Evolutionary conservation across 2,113 vertebrate species (phyloP).

Genomic region (Osmerus mordax): DNA sequence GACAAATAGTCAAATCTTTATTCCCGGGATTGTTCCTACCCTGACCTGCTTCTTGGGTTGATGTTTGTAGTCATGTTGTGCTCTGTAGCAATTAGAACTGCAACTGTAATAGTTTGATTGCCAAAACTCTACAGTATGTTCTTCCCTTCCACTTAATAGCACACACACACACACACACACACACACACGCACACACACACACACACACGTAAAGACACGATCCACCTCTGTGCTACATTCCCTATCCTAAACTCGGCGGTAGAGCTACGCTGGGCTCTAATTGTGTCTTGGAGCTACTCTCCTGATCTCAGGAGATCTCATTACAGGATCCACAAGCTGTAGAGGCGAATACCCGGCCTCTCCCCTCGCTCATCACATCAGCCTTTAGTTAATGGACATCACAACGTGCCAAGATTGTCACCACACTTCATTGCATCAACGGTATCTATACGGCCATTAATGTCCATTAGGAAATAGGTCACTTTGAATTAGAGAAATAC

Average conservation of each 20-base stretch:
- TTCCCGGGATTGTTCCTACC: no score
- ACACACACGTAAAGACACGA: neutral
- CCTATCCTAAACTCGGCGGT: slow-evolving; percentile 45
- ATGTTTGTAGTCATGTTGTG: no score
- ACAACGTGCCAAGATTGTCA: slow-evolving; percentile 48
- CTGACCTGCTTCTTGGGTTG: no score
- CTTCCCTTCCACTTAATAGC: neutral
- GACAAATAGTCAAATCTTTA: no score
- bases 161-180: neutral
- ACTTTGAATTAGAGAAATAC: no score
- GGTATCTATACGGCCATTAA: slow-evolving; percentile 53
- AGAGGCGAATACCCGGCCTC: slow-evolving; percentile 47
- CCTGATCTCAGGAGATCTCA: slow-evolving; percentile 72
- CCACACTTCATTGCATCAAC: slow-evolving; percentile 39
- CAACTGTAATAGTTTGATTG: neutral
- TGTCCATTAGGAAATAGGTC: slow-evolving; percentile 54
- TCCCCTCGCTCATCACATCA: slow-evolving; percentile 52
- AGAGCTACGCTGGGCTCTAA: slow-evolving; percentile 57
- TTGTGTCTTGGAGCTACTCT: slow-evolving; percentile 69
- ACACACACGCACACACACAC: neutral
- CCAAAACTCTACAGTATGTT: neutral
- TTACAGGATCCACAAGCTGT: slow-evolving; percentile 71
- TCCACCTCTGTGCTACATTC: slow-evolving; percentile 33
- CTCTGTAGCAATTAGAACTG: no score
- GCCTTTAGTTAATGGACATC: slow-evolving; percentile 32